These are phyloP conservation scores for Daktulosphaira vitifoliae DNA, from an alignment of 1,140 invertebrate genomes.

Conservation along the genomic window DNA sequence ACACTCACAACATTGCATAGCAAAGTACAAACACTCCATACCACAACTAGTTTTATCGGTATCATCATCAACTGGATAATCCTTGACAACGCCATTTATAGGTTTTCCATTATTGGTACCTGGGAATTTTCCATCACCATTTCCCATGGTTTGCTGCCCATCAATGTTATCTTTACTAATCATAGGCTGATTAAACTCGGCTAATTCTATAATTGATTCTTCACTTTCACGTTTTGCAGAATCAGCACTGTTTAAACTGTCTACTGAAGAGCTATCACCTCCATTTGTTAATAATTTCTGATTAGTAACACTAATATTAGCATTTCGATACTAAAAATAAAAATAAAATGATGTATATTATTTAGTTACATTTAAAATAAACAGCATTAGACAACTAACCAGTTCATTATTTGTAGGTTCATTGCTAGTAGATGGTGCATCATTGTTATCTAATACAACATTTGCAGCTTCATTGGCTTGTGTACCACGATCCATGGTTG, in stretches of 20 bases:
- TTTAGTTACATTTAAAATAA: no score
- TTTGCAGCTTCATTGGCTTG: neutral
- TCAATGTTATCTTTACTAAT: conserved; percentile 4
- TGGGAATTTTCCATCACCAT: conserved; percentile 8
- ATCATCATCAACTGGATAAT: conserved; percentile 5
- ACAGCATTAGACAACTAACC: conserved; percentile 4
- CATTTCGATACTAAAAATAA: conserved; percentile 7
- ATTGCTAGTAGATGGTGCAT: neutral
- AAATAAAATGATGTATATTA: neutral
- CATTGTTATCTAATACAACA: neutral
- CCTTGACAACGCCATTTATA: conserved; percentile 13
- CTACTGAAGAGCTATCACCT: conserved; percentile 16
- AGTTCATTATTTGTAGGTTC: neutral
- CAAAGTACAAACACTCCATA: conserved; percentile 25
- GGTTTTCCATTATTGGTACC: neutral
- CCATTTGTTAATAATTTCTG: conserved; percentile 5
- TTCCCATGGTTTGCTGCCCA: neutral
- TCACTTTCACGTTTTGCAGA: conserved; percentile 16
- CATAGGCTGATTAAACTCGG: conserved; percentile 12
- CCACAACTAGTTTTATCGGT: conserved; percentile 14
- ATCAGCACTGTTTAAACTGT: conserved; percentile 22
- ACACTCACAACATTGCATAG: conserved; percentile 30
- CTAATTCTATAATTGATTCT: neutral
- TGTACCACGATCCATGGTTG: conserved; percentile 19
- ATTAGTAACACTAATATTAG: conserved; percentile 6